Evolutionary conservation across 2,113 vertebrate genomes (phyloP).

Genomic region (human): GRCh38 chr4:9849001-9849500

Average conservation of each 20-base stretch:
- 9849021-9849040: neutral
- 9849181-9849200: neutral
- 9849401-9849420: neutral
- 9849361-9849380: neutral
- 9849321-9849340: neutral
- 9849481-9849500: neutral
- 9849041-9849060: neutral
- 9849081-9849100: neutral
- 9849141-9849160: rapidly evolving
- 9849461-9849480: neutral
- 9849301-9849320: neutral
- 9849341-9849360: neutral
- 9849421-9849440: neutral
- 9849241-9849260: rapidly evolving
- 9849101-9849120: neutral
- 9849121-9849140: no score
- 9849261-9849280: neutral
- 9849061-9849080: neutral
- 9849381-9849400: neutral
- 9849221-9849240: neutral
- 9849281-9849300: neutral
- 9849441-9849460: neutral
- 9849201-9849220: neutral
- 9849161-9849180: neutral
- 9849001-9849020: neutral